Conservation (phyloP, 2,797 vertebrate genomes). For the Tragopan temminckii region DNA sequence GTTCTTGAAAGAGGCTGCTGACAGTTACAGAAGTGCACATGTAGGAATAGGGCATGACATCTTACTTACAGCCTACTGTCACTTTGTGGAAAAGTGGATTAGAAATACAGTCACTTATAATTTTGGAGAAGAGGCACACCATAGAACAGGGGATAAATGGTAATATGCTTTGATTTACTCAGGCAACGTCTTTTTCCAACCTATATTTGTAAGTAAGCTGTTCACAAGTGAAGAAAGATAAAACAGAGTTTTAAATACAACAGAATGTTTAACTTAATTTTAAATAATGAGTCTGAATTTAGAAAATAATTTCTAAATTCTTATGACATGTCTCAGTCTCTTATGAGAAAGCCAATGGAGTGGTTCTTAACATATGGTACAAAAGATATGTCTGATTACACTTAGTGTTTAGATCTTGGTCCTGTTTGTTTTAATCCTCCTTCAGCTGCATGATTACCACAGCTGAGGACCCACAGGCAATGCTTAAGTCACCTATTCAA, state of each 20-base stretch:
- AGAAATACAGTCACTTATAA: background rate
- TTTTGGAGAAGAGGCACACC: background rate
- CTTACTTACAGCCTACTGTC: background rate
- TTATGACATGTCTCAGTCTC: background rate
- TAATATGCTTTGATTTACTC: background rate
- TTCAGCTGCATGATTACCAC: background rate
- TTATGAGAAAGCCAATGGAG: background rate
- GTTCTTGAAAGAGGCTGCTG: background rate
- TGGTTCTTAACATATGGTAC: background rate
- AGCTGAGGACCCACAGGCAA: background rate
- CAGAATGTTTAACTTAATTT: background rate
- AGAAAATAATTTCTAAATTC: background rate
- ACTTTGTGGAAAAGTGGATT: background rate
- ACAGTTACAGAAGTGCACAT: background rate
- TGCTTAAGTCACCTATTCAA: background rate
- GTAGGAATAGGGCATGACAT: background rate
- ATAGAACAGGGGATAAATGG: background rate
- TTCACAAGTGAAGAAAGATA: background rate
- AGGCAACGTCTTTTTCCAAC: background rate
- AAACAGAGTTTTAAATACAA: background rate
- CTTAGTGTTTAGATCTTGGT: background rate
- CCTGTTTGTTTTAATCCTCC: background rate
- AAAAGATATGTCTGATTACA: background rate
- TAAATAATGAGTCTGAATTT: background rate
- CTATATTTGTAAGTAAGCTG: background rate